phyloP scores from a whole-genome alignment of 2,113 vertebrate genomes.

The Triplophysa siluroides region DNA sequence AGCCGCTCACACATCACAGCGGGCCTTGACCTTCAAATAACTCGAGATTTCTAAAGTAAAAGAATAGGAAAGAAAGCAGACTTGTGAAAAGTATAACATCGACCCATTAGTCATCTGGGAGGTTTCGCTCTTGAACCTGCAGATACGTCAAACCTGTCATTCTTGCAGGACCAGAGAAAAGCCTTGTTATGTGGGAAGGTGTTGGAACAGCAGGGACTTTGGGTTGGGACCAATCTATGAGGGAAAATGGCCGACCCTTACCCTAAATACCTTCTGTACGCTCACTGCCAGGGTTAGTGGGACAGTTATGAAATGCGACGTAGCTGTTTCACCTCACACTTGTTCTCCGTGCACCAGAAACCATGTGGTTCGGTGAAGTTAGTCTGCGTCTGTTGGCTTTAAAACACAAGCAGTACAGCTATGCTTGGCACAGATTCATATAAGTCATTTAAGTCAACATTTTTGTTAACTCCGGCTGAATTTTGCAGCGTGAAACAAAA shows the following conservation, averaged over 20 bases:
- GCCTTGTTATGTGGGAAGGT: slow-evolving; percentile 52
- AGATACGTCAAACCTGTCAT: slow-evolving; percentile 64
- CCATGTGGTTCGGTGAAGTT: slow-evolving; percentile 21
- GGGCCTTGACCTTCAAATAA: slow-evolving; percentile 61
- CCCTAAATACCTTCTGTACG: slow-evolving; percentile 44
- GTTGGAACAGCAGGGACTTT: slow-evolving; percentile 37
- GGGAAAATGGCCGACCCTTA: slow-evolving; percentile 36
- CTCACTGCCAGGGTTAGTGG: slow-evolving; percentile 22
- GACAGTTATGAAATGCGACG: slow-evolving; percentile 29
- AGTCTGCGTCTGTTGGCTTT: slow-evolving; percentile 19
- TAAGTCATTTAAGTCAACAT: not conserved
- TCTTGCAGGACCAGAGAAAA: slow-evolving; percentile 56
- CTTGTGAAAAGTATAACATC: slow-evolving; percentile 53
- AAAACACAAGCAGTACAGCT: slow-evolving; percentile 12
- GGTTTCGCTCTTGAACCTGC: slow-evolving; percentile 57
- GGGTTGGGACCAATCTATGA: slow-evolving; percentile 51
- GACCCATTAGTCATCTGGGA: slow-evolving; percentile 57
- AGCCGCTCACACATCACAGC: slow-evolving; percentile 49
- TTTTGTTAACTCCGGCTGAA: not conserved
- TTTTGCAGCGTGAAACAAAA: not conserved
- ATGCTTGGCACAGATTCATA: not conserved
- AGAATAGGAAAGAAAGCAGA: slow-evolving; percentile 35
- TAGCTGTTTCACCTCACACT: not conserved
- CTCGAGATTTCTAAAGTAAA: slow-evolving; percentile 55
- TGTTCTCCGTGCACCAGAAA: not conserved